Percentiles rank a stretch among this genome's conserved stretches.
Evolutionary conservation across 2,888 invertebrate genomes (phyloP).

Genomic region (Pteria penguin): DNA sequence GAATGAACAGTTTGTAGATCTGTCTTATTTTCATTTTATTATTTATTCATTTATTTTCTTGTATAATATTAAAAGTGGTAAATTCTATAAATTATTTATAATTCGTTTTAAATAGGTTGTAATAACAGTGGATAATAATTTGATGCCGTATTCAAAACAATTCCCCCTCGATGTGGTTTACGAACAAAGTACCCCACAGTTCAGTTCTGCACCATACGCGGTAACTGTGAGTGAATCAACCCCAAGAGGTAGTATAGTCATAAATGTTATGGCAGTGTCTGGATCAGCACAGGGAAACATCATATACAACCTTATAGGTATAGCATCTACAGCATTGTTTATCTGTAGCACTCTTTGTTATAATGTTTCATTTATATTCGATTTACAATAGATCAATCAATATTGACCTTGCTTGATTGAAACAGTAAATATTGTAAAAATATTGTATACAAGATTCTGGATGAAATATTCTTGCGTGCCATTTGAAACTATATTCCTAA

Average conservation of each 20-base stretch:
- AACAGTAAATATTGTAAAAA: too few relatives aligned
- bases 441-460: too few relatives aligned
- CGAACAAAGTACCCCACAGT: constrained; percentile 48
- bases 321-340: too few relatives aligned
- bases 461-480: too few relatives aligned
- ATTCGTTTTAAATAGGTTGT: constrained; percentile 32
- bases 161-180: constrained; percentile 51
- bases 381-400: too few relatives aligned
- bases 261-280: neutral
- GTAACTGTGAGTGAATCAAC: neutral
- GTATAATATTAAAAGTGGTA: neutral
- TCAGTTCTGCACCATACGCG: constrained; percentile 11
- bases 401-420: too few relatives aligned
- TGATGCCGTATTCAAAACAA: constrained; percentile 28
- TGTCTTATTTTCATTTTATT: too few relatives aligned
- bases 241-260: neutral
- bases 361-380: too few relatives aligned
- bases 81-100: neutral
- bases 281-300: neutral
- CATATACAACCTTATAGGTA: neutral
- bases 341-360: too few relatives aligned
- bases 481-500: too few relatives aligned
- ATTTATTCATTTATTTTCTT: too few relatives aligned
- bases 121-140: constrained; percentile 43
- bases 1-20: too few relatives aligned